Conservation (phyloP, 2,888 invertebrate genomes). For the Perdita meconis region DNA sequence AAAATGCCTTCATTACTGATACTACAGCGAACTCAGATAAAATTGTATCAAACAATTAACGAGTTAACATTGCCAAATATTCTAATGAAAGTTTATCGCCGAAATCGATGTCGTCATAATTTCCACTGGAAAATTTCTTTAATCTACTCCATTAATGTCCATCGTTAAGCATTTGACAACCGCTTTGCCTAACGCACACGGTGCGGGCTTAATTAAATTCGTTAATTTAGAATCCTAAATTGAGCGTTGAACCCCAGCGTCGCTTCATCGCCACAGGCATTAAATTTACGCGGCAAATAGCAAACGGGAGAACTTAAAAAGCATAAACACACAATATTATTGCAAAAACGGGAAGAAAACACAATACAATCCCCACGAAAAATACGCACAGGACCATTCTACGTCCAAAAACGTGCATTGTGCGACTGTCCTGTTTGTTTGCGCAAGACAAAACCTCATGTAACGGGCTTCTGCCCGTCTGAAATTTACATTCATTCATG, state of each 20-base stretch:
- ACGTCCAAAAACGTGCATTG: neutral
- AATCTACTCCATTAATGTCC: no score
- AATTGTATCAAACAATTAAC: neutral
- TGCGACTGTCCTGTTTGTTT: neutral
- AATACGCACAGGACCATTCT: neutral
- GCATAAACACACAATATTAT: neutral
- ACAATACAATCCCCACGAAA: neutral
- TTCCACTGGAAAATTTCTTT: no score
- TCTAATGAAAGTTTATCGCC: conserved; percentile 3
- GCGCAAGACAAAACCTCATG: neutral
- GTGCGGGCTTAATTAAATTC: no score
- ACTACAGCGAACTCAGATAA: neutral
- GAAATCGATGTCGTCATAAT: no score
- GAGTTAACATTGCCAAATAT: no score
- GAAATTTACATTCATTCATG: neutral
- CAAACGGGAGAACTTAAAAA: neutral
- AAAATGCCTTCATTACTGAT: no score
- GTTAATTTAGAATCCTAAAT: neutral
- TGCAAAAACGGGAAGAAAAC: neutral
- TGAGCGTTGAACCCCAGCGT: no score
- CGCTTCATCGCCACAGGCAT: neutral
- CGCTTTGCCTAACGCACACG: no score
- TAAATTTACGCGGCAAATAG: neutral
- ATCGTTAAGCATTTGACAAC: no score
- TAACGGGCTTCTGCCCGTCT: neutral